Conservation (phyloP, 2,888 invertebrate species). For the Lasioglossum morio region DNA sequence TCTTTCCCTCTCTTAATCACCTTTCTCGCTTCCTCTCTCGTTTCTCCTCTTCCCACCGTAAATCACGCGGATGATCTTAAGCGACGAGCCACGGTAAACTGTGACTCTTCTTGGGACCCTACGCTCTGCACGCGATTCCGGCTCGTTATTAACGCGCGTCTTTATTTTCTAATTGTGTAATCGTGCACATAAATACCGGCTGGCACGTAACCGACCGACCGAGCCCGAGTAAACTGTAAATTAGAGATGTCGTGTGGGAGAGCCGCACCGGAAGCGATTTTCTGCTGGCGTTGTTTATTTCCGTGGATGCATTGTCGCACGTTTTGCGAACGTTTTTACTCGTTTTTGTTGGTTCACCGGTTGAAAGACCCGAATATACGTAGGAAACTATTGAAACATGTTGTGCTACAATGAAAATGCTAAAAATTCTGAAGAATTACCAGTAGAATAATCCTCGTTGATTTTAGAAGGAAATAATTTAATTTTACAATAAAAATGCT, state of each 20-base stretch:
- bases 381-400: neutral
- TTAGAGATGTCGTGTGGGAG: neutral
- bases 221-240: conserved; percentile 3
- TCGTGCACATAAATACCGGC: neutral
- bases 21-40: neutral
- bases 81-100: conserved; percentile 46
- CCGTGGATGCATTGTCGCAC: neutral
- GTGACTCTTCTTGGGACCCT: conserved; percentile 3
- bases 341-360: neutral
- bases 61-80: conserved; percentile 73
- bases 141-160: conserved; percentile 8
- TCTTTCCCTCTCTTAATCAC: neutral
- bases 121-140: neutral
- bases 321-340: neutral
- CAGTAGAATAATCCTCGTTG: fast-evolving
- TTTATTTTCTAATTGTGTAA: neutral
- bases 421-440: neutral
- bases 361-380: neutral
- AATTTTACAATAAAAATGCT: neutral
- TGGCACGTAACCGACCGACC: neutral
- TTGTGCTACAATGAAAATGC: neutral
- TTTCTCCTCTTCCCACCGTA: conserved; percentile 76
- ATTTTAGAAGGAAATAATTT: neutral
- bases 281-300: neutral
- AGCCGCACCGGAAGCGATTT: neutral